phyloP scores from a whole-genome alignment of 2,888 invertebrate species.

The Mylabris sibirica region DNA sequence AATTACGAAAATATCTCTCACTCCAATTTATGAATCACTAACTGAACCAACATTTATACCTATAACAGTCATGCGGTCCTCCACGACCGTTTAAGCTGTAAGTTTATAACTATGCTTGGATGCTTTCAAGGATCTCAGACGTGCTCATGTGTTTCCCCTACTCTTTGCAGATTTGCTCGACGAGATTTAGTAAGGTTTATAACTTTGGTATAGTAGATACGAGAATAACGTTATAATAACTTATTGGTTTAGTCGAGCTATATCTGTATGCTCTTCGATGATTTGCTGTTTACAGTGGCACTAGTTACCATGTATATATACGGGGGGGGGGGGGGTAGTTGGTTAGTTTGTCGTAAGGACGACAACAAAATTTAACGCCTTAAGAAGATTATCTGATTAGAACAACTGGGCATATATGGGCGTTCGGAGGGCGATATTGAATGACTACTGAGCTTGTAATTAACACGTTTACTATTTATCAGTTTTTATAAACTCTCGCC shows the following conservation, averaged over 20 bases:
- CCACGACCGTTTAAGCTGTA: slow-evolving; percentile 60
- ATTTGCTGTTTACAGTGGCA: slow-evolving; percentile 52
- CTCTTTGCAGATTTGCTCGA: slow-evolving; percentile 57
- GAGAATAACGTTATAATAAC: slow-evolving; percentile 51
- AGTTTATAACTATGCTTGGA: slow-evolving; percentile 59
- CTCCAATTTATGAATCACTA: background rate
- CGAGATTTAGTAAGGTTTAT: slow-evolving; percentile 59
- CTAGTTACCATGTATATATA: background rate
- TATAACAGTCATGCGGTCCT: slow-evolving; percentile 61
- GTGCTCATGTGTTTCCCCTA: slow-evolving; percentile 55
- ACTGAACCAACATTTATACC: slow-evolving; percentile 49
- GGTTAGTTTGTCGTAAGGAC: slow-evolving; percentile 36
- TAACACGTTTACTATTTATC: slow-evolving; percentile 8
- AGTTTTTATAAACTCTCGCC: background rate
- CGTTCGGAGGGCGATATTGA: no score
- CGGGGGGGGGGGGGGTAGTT: background rate
- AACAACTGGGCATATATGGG: slow-evolving; percentile 19
- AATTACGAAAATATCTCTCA: background rate
- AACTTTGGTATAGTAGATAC: slow-evolving; percentile 52
- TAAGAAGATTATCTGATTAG: slow-evolving; percentile 45
- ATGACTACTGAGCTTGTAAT: slow-evolving; percentile 16
- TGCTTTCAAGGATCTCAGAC: slow-evolving; percentile 56
- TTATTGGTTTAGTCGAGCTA: slow-evolving; percentile 57
- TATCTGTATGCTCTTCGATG: slow-evolving; percentile 57
- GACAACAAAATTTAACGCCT: slow-evolving; percentile 41